Evolutionary conservation across 1,140 invertebrate species (phyloP).

Genomic region (Mercenaria mercenaria): DNA sequence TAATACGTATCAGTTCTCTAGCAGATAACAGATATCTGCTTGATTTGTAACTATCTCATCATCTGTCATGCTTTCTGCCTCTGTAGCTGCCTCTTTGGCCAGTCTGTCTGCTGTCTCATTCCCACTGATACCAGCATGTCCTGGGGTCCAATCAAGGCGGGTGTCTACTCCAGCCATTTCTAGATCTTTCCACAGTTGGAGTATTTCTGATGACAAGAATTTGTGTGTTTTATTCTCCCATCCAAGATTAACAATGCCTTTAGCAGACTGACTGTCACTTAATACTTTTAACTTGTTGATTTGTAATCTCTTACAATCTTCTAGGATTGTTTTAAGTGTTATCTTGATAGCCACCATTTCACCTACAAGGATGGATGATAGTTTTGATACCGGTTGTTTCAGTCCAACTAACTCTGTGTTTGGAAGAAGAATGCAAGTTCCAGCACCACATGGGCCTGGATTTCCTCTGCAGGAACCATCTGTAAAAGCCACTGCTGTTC

Average conservation of each 20-base stretch:
- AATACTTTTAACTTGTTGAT: neutral
- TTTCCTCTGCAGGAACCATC: slow-evolving; percentile 52
- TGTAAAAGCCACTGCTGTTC: slow-evolving; percentile 36
- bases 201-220: neutral
- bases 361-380: slow-evolving; percentile 35
- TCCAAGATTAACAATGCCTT: slow-evolving; percentile 7
- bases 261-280: slow-evolving; percentile 25
- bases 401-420: neutral
- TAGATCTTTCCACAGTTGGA: neutral
- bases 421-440: neutral
- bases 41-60: neutral
- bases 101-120: slow-evolving; percentile 29
- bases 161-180: neutral
- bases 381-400: slow-evolving; percentile 12
- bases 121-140: neutral
- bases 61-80: neutral
- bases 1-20: neutral
- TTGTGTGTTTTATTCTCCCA: neutral
- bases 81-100: slow-evolving; percentile 7
- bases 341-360: slow-evolving; percentile 39
- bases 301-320: neutral
- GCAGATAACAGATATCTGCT: neutral
- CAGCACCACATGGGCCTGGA: slow-evolving; percentile 47
- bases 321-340: slow-evolving; percentile 7
- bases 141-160: neutral